Evolutionary conservation across 2,888 invertebrate genomes (phyloP).

Genomic region (Lasioglossum figueresi): DNA sequence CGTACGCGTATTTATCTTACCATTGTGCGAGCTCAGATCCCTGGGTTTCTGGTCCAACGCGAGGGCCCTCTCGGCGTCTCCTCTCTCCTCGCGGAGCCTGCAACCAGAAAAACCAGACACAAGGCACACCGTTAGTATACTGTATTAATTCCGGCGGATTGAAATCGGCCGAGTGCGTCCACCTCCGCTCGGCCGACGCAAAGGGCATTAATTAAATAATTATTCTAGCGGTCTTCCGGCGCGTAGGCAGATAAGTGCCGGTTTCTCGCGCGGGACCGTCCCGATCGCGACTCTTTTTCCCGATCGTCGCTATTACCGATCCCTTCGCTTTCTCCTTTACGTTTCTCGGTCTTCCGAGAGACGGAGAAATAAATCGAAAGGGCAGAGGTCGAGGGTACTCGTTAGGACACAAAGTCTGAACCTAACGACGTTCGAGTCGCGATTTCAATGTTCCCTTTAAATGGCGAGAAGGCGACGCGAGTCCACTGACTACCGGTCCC

Average conservation of each 20-base stretch:
- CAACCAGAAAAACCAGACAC: constrained; percentile 84
- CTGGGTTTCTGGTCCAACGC: constrained; percentile 93
- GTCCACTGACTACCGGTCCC: background rate
- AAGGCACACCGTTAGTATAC: constrained; percentile 57
- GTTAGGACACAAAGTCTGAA: background rate
- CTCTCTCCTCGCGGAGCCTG: constrained; percentile 95
- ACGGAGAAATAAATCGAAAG: constrained; percentile 10
- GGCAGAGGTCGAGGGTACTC: background rate
- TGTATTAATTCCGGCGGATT: constrained; percentile 69
- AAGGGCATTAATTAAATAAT: constrained; percentile 81
- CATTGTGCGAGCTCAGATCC: constrained; percentile 94
- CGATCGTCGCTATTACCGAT: background rate
- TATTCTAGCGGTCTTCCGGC: constrained; percentile 76
- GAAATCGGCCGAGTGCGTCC: constrained; percentile 64
- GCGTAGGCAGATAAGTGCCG: constrained; percentile 81
- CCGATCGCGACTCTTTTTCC: constrained; percentile 40
- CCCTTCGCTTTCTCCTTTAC: background rate
- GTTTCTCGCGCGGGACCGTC: constrained; percentile 53
- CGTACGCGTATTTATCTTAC: constrained; percentile 85
- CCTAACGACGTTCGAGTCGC: constrained; percentile 3
- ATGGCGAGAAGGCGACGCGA: constrained; percentile 17
- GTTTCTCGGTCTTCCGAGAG: background rate
- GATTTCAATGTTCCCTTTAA: constrained; percentile 17
- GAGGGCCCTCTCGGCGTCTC: constrained; percentile 92
- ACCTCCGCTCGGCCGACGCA: constrained; percentile 20